phyloP scores from a whole-genome alignment of 2,888 invertebrate genomes.

The Smittia sp. region DNA sequence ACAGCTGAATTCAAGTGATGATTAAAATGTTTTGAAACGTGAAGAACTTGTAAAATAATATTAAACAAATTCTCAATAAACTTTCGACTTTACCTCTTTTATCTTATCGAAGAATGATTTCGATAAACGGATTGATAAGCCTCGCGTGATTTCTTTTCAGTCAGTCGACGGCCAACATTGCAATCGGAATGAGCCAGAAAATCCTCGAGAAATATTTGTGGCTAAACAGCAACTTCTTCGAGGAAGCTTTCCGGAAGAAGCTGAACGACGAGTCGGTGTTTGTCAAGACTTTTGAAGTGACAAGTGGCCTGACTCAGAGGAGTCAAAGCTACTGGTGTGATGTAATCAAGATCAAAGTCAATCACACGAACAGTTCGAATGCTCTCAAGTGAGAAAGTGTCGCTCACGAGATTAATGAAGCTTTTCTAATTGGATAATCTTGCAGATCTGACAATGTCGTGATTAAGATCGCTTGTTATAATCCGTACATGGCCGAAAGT shows the following conservation, averaged over 20 bases:
- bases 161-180: not conserved
- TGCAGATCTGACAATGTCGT: not conserved
- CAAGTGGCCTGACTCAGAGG: not conserved
- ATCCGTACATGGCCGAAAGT: constrained; percentile 26
- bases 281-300: constrained; percentile 32
- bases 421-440: not conserved
- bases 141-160: not conserved
- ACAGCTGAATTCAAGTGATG: too few relatives aligned
- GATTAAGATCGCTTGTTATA: constrained; percentile 11
- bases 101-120: too few relatives aligned
- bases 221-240: constrained; percentile 24
- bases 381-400: not conserved
- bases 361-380: constrained; percentile 21
- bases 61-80: too few relatives aligned
- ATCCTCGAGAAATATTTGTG: constrained; percentile 15
- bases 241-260: not conserved
- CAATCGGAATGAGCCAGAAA: not conserved
- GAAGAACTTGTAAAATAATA: too few relatives aligned
- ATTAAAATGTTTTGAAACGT: too few relatives aligned
- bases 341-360: not conserved
- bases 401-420: not conserved
- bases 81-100: too few relatives aligned
- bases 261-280: constrained; percentile 8
- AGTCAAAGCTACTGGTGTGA: constrained; percentile 26
- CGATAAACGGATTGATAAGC: too few relatives aligned